phyloP scores from a whole-genome alignment of 2,888 invertebrate species.

The Caenorhabditis japonica region DNA sequence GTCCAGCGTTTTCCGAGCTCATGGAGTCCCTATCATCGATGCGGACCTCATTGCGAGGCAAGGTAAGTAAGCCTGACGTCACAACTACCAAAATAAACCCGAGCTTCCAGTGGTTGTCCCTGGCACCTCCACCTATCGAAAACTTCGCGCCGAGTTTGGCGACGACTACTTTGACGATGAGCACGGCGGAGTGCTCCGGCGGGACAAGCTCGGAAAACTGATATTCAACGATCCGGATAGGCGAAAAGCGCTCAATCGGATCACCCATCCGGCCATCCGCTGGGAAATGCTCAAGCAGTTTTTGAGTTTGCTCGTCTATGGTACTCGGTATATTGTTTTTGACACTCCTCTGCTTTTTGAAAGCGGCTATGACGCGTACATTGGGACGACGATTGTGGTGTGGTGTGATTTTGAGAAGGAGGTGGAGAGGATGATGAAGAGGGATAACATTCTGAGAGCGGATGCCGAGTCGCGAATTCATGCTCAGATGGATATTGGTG shows the following conservation, averaged over 20 bases:
- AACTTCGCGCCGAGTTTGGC: conserved; percentile 70
- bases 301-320: conserved; percentile 58
- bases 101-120: conserved; percentile 71
- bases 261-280: conserved; percentile 71
- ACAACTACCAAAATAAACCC: neutral
- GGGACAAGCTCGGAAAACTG: conserved; percentile 69
- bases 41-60: conserved; percentile 73
- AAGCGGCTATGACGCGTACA: conserved; percentile 64
- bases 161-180: conserved; percentile 72
- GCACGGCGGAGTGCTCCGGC: conserved; percentile 64
- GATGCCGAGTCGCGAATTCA: conserved; percentile 67
- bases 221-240: conserved; percentile 71
- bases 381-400: conserved; percentile 70
- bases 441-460: conserved; percentile 64
- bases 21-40: conserved; percentile 71
- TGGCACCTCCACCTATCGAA: conserved; percentile 65
- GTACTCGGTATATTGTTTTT: conserved; percentile 65
- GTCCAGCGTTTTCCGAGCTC: conserved; percentile 50
- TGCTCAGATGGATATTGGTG: conserved; percentile 69
- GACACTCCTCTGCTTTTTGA: conserved; percentile 75
- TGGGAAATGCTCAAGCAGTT: conserved; percentile 68
- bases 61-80: conserved; percentile 48
- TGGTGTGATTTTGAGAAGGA: conserved; percentile 71
- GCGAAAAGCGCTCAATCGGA: conserved; percentile 67
- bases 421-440: conserved; percentile 63